A percentile compares a stretch with the other conserved stretches of the same genome.
Evolutionary conservation across 2,888 invertebrate genomes (phyloP).

Genomic region (Artemia sp.): DNA sequence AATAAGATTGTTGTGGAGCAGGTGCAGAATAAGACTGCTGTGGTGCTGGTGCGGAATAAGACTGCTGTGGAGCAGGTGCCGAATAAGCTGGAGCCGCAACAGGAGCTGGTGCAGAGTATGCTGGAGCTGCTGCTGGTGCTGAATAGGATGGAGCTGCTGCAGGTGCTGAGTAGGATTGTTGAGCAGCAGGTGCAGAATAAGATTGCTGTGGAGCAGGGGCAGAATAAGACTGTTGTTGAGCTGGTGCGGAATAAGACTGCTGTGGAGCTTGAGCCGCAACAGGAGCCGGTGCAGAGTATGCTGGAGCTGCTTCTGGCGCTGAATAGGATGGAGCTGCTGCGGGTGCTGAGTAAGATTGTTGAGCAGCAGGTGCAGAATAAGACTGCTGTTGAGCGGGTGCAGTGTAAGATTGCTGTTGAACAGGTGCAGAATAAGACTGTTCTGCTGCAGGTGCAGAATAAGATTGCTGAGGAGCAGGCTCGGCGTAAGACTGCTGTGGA

Average conservation of each 20-base stretch:
- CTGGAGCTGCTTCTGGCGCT: constrained; percentile 16
- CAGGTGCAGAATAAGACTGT: background rate
- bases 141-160: constrained; percentile 17
- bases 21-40: constrained; percentile 13
- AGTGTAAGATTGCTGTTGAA: background rate
- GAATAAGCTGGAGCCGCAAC: constrained; percentile 13
- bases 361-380: constrained; percentile 8
- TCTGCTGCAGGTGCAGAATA: constrained; percentile 17
- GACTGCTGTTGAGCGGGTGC: background rate
- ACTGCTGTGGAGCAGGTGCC: constrained; percentile 7
- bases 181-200: constrained; percentile 17
- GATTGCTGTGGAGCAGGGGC: background rate
- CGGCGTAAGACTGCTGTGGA: background rate
- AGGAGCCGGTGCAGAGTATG: constrained; percentile 16
- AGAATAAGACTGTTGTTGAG: background rate
- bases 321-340: constrained; percentile 17
- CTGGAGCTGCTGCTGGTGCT: background rate
- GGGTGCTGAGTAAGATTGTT: background rate
- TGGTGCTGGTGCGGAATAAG: constrained; percentile 6
- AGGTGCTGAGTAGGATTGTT: constrained; percentile 7
- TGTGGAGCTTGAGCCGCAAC: background rate
- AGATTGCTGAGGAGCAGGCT: background rate
- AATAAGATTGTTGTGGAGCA: background rate
- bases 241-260: background rate
- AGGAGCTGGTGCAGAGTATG: constrained; percentile 19